Conservation (phyloP, 2,113 vertebrate species). For the Planiliza haematocheilus region DNA sequence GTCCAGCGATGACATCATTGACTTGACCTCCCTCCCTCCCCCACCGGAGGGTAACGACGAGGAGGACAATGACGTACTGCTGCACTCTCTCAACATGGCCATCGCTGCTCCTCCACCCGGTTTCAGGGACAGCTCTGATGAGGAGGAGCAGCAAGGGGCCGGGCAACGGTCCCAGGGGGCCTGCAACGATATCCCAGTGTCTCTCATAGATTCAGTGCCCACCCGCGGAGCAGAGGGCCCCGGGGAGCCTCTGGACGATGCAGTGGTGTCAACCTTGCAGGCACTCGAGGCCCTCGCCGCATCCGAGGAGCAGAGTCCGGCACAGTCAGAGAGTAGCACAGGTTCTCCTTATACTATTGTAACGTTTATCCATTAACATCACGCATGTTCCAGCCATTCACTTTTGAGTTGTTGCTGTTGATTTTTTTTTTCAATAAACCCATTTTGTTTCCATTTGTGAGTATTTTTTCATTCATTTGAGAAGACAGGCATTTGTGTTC, state of each 20-base stretch:
- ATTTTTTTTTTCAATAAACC: conserved; percentile 79
- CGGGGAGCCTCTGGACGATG: conserved; percentile 88
- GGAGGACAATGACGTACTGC: conserved; percentile 93
- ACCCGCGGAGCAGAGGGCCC: conserved; percentile 86
- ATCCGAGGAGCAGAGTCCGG: conserved; percentile 91
- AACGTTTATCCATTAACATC: conserved; percentile 96
- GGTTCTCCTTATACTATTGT: conserved; percentile 99
- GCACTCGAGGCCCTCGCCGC: conserved; percentile 93
- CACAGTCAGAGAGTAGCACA: conserved; percentile 95
- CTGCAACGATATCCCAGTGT: conserved; percentile 93
- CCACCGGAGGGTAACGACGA: conserved; percentile 94
- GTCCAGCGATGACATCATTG: conserved; percentile 98
- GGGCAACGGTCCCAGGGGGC: conserved; percentile 78
- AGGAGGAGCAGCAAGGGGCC: conserved; percentile 91
- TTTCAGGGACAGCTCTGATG: conserved; percentile 98
- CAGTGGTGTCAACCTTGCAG: conserved; percentile 93
- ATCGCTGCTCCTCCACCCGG: conserved; percentile 98
- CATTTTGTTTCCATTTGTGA: conserved; percentile 81
- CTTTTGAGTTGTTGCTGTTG: conserved; percentile 80
- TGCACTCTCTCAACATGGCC: conserved; percentile 96
- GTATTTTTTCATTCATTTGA: conserved; percentile 75
- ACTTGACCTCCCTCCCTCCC: conserved; percentile 97
- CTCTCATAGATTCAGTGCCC: conserved; percentile 96
- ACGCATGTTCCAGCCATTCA: conserved; percentile 84
- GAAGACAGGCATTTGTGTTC: conserved; percentile 38